These are phyloP conservation scores for Narcine bancroftii DNA, from an alignment of 2,113 vertebrate genomes.

Conservation along the genomic window DNA sequence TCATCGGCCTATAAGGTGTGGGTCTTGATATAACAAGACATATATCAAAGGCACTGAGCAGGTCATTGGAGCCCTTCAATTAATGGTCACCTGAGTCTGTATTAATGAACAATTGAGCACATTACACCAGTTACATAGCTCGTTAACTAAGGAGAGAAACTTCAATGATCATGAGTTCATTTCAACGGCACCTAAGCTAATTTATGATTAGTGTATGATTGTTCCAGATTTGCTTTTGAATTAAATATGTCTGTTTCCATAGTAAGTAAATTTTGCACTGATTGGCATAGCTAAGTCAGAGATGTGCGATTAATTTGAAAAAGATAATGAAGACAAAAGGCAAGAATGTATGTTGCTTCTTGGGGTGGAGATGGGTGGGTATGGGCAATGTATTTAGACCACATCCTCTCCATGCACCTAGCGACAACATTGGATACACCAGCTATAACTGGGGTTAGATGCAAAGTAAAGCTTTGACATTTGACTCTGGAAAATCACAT, in stretches of 20 bases:
- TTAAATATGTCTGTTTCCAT: background rate
- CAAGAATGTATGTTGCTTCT: background rate
- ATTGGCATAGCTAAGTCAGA: background rate
- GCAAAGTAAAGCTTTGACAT: background rate
- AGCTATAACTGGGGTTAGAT: background rate
- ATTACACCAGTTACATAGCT: slow-evolving; percentile 22
- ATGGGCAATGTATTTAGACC: background rate
- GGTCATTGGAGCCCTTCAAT: slow-evolving; percentile 27
- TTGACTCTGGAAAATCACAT: background rate
- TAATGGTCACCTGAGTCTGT: slow-evolving; percentile 16
- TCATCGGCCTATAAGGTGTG: background rate
- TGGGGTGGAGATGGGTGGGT: background rate
- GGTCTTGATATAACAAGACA: background rate
- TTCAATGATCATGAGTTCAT: slow-evolving; percentile 14
- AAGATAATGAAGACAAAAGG: background rate
- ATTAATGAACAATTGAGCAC: slow-evolving; percentile 32
- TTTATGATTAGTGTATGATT: background rate
- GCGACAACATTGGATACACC: background rate
- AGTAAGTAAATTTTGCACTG: background rate
- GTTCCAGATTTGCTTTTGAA: slow-evolving; percentile 13
- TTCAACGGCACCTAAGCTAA: background rate
- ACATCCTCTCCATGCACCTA: background rate
- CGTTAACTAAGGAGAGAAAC: slow-evolving; percentile 13
- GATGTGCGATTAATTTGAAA: background rate
- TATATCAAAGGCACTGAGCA: slow-evolving; percentile 31